Evolutionary conservation across 2,888 invertebrate species (phyloP).

Genomic region (Xestia ashworthii): DNA sequence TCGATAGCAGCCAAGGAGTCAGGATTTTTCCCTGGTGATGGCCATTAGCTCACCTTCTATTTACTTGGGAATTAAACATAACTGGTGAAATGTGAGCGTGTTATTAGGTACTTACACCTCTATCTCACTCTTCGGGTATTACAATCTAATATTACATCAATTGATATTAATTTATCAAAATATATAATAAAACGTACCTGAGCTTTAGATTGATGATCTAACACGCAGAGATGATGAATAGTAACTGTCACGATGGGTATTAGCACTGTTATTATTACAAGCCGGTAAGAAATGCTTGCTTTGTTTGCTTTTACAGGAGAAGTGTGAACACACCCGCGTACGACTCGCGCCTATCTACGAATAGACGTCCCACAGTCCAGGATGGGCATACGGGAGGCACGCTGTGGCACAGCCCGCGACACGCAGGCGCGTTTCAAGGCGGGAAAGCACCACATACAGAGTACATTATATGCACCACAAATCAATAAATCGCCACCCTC

Average conservation of each 20-base stretch:
- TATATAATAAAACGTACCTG: slow-evolving; percentile 12
- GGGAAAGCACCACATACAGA: slow-evolving; percentile 5
- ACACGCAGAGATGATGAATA: neutral
- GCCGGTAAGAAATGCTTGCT: slow-evolving; percentile 9
- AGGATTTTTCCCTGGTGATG: neutral
- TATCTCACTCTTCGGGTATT: neutral
- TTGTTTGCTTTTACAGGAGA: slow-evolving; percentile 11
- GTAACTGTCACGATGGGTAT: neutral
- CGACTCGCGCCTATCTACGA: slow-evolving; percentile 33
- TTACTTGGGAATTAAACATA: neutral
- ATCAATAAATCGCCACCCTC: slow-evolving; percentile 33
- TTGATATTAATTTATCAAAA: neutral
- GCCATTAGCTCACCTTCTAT: neutral
- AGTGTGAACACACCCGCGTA: neutral
- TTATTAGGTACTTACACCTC: neutral
- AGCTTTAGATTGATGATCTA: neutral
- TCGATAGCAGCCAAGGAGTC: neutral
- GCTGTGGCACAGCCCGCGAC: slow-evolving; percentile 12
- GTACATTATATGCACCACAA: neutral
- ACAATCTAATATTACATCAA: too few relatives aligned
- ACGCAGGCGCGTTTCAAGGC: slow-evolving; percentile 29
- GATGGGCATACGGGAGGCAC: neutral
- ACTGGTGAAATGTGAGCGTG: neutral
- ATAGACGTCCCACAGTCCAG: neutral
- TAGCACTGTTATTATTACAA: neutral